A percentile compares a stretch with the other conserved stretches of the same genome.
These are phyloP conservation scores for Cydia splendana DNA, from an alignment of 1,140 invertebrate genomes.

Conservation along the genomic window DNA sequence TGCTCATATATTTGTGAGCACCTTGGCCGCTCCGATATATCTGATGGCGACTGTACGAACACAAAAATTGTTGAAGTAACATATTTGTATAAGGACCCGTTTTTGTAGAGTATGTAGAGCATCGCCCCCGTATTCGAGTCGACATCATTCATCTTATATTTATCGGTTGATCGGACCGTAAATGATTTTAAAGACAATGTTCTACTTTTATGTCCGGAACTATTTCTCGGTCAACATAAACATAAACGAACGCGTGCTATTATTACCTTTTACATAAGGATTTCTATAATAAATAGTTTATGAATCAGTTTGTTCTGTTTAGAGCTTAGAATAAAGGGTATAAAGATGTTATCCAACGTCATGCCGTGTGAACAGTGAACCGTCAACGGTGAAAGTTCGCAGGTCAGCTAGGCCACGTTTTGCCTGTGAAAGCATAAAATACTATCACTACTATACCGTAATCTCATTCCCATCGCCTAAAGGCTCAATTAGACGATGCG, in stretches of 20 bases:
- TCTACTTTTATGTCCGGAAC: neutral
- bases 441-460: constrained; percentile 2
- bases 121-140: neutral
- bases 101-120: neutral
- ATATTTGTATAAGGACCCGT: neutral
- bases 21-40: too few species aligned
- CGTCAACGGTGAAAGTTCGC: constrained; percentile 9
- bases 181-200: constrained; percentile 2
- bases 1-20: too few species aligned
- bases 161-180: neutral
- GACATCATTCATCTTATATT: neutral
- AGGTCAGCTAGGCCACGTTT: neutral
- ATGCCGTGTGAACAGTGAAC: neutral
- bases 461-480: neutral
- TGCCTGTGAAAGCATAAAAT: constrained; percentile 4
- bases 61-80: too few species aligned
- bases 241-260: neutral
- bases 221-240: neutral
- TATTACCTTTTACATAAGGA: neutral
- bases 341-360: neutral
- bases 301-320: neutral
- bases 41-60: too few species aligned
- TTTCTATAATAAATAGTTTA: neutral
- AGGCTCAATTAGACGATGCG: neutral
- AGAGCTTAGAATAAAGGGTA: neutral